Conservation (phyloP, 1,140 invertebrate species). For the Phortica variegata region DNA sequence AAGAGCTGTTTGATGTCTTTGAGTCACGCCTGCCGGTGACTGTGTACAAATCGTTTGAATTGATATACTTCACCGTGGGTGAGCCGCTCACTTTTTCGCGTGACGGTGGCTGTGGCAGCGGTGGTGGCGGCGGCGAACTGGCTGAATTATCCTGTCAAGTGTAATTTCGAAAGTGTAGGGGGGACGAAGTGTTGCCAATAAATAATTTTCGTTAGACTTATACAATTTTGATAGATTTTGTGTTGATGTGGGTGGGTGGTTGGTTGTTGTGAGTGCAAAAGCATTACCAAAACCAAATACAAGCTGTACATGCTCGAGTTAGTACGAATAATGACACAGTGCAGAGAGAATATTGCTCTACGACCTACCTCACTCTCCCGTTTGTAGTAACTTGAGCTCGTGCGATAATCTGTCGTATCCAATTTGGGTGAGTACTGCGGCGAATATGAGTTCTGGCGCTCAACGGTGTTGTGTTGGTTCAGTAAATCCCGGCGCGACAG, state of each 20-base stretch:
- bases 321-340: background rate
- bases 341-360: background rate
- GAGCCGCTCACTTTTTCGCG: slow-evolving; percentile 17
- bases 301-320: slow-evolving; percentile 21
- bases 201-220: slow-evolving; percentile 32
- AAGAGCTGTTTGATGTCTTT: slow-evolving; percentile 43
- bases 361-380: slow-evolving; percentile 52
- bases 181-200: slow-evolving; percentile 6
- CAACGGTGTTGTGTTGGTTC: slow-evolving; percentile 27
- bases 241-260: slow-evolving; percentile 11
- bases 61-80: slow-evolving; percentile 44
- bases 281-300: slow-evolving; percentile 23
- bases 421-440: slow-evolving; percentile 49
- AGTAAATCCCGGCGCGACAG: slow-evolving; percentile 31
- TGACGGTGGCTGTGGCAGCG: slow-evolving; percentile 16
- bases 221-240: slow-evolving; percentile 35
- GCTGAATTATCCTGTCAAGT: slow-evolving; percentile 44
- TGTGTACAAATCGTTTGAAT: slow-evolving; percentile 47
- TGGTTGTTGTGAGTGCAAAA: slow-evolving; percentile 11
- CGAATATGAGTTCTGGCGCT: slow-evolving; percentile 50
- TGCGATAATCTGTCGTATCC: slow-evolving; percentile 48
- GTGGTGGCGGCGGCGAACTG: slow-evolving; percentile 35
- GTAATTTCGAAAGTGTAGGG: slow-evolving; percentile 37
- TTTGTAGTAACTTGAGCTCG: slow-evolving; percentile 52
- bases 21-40: slow-evolving; percentile 43